Percentiles rank a stretch among this genome's conserved stretches.
Conservation (phyloP, 2,113 vertebrate genomes). For the Symphodus melops region DNA sequence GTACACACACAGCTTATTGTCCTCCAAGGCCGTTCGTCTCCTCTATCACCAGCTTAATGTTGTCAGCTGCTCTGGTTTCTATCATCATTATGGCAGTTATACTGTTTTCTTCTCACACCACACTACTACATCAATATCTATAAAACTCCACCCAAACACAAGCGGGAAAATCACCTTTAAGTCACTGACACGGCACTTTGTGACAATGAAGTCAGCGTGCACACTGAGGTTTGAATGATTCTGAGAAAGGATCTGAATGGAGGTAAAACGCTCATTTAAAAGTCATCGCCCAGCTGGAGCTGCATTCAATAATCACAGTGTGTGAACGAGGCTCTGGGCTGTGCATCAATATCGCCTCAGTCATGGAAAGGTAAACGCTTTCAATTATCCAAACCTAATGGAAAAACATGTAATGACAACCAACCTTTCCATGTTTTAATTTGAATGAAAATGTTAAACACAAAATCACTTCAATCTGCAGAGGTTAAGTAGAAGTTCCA, state of each 20-base stretch:
- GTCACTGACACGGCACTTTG: conserved; percentile 36
- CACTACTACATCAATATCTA: conserved; percentile 43
- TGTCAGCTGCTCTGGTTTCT: conserved; percentile 46
- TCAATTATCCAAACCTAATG: background rate
- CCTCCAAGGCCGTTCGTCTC: conserved; percentile 31
- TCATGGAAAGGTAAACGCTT: background rate
- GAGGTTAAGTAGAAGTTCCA: no score
- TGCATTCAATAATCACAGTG: conserved; percentile 6
- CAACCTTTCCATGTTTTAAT: no score
- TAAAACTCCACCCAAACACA: conserved; percentile 37
- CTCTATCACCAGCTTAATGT: conserved; percentile 46
- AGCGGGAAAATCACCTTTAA: conserved; percentile 26
- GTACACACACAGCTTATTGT: conserved; percentile 19
- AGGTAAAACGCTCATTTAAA: conserved; percentile 24
- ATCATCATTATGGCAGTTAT: conserved; percentile 49
- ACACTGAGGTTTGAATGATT: conserved; percentile 11
- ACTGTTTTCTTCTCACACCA: conserved; percentile 16
- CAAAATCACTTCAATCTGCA: no score
- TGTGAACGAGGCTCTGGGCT: background rate
- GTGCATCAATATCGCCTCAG: background rate
- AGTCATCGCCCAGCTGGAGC: background rate
- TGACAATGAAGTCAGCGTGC: conserved; percentile 11
- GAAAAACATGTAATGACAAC: background rate
- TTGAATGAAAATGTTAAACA: no score
- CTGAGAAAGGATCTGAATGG: conserved; percentile 7